Evolutionary conservation across 1,140 invertebrate genomes (phyloP).

Genomic region (Drosophila takahashii): DNA sequence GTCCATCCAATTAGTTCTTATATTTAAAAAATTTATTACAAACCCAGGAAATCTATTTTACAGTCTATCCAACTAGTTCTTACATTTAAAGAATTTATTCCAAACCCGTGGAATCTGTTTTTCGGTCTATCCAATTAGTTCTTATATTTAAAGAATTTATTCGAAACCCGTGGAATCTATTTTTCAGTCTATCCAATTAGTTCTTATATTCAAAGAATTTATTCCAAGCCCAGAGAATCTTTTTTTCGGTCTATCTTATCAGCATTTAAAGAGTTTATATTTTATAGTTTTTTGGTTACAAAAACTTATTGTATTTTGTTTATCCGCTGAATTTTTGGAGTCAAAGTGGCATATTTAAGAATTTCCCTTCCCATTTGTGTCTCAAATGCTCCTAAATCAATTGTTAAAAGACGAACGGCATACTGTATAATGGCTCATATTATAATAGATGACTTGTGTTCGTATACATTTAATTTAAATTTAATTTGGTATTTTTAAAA

Average conservation of each 20-base stretch:
- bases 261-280: neutral
- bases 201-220: neutral
- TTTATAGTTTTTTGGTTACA: no score
- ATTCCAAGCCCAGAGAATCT: neutral
- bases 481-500: neutral
- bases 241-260: neutral
- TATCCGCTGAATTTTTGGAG: conserved; percentile 7
- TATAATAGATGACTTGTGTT: conserved; percentile 58
- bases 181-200: neutral
- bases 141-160: neutral
- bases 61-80: neutral
- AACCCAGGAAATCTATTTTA: neutral
- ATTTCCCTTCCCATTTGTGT: conserved; percentile 16
- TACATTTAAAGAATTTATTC: neutral
- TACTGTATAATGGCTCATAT: conserved; percentile 42
- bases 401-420: conserved; percentile 31
- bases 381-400: conserved; percentile 51
- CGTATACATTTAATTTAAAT: conserved; percentile 7
- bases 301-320: no score
- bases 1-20: neutral
- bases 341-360: conserved; percentile 42
- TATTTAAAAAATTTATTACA: conserved; percentile 5
- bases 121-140: neutral
- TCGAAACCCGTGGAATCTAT: conserved; percentile 4
- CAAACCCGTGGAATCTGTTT: neutral